Evolutionary conservation across 2,113 vertebrate species (phyloP), one percentile per base, ranked within the genome.

Genomic region (Neogale vison): DNA sequence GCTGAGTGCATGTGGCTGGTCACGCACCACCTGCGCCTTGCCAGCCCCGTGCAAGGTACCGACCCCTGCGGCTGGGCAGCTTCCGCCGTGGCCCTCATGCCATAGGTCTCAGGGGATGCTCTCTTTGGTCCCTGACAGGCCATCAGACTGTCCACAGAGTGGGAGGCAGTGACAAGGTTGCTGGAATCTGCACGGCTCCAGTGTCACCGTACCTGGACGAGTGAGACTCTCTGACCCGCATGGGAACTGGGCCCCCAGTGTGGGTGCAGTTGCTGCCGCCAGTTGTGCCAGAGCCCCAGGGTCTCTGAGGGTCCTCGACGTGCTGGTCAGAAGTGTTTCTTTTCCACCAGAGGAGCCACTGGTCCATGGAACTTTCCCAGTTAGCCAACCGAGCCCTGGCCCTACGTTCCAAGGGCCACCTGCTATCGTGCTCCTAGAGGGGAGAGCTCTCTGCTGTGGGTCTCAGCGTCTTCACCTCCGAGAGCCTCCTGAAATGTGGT

Each of bases 1-100:
- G 97, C 99, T 11, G 99, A 99, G 69, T 99, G 99, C 96, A 99
- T 99, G 99, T 98, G 98, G 76, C 26, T 99, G 96, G 99, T 99
- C 5, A 97, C 99, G 91, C 99, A 91, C 0, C 99, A 99, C 94
- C 99, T 99, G 29, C 99, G 98, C 50, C 99, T 99, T 20, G n/a
- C 97, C 90, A 99, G 98, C 93, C 99, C 99, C 1, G 99, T 99
- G 45, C 96, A 96, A 98, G 99, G 99, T 99, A 99, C 67, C 6
- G 29, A 3, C 67, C n/a, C n/a, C 0, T 0, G 29, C 0, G 12
- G 29, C 90, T 0, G 1, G 36, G 26, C 17, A 2, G 20, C 9
- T 11, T 24, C 76, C 0, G 0, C 7, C 6, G 0, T 24, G 10
- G 11, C 42, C 24, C 39, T 0, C 18, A 2, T 0, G 15, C 26